Evolutionary conservation across 2,113 vertebrate species (phyloP).

Genomic region (Urocitellus parryii): DNA sequence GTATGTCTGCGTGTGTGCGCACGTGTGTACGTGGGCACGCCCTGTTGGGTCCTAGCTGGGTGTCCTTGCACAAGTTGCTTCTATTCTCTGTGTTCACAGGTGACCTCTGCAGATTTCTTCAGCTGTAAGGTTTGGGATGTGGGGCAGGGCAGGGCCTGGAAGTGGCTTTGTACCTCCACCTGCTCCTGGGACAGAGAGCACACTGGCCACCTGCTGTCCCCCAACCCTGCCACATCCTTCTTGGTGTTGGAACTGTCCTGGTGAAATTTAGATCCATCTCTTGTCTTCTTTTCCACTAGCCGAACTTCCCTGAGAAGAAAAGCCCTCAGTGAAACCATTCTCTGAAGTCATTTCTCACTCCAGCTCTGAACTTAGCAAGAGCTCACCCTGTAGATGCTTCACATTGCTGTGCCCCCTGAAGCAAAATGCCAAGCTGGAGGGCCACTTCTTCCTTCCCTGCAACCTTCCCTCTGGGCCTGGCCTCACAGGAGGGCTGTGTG

Average conservation of each 20-base stretch:
- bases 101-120: neutral
- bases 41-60: neutral
- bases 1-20: neutral
- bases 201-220: neutral
- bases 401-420: too few species aligned
- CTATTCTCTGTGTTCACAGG: neutral
- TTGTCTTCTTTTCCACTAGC: neutral
- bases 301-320: neutral
- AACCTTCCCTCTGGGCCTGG: neutral
- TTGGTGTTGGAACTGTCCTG: neutral
- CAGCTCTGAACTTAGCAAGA: neutral
- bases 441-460: neutral
- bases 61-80: neutral
- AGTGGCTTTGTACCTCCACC: neutral
- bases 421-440: neutral
- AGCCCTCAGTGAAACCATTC: neutral
- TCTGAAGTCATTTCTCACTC: neutral
- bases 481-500: neutral
- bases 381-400: neutral
- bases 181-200: rapidly evolving
- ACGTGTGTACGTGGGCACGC: neutral
- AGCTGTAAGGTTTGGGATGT: neutral
- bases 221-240: neutral
- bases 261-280: neutral
- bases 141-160: too few species aligned